phyloP scores from a whole-genome alignment of 2,113 vertebrate species.

The Oncorhynchus kisutch region DNA sequence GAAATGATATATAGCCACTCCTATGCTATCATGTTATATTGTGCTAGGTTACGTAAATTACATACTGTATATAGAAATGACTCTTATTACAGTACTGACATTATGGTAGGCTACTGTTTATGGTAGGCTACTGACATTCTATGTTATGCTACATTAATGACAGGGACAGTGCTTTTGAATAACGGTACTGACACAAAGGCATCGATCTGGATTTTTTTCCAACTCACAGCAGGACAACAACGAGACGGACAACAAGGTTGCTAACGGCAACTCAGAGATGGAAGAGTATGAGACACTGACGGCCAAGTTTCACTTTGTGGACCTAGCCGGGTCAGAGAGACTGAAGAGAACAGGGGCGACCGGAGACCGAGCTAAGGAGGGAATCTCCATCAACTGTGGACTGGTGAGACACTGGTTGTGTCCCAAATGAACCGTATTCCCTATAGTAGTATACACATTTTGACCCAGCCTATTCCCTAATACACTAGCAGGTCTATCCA shows the following conservation, averaged over 20 bases:
- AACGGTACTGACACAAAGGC: no score
- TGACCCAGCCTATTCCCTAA: no score
- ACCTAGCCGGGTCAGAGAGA: constrained; percentile 93
- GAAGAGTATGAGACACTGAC: constrained; percentile 96
- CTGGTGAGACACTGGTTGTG: constrained; percentile 78
- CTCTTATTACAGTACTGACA: no score
- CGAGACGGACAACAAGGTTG: constrained; percentile 84
- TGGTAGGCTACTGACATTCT: neutral
- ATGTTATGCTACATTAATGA: neutral
- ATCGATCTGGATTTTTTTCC: no score
- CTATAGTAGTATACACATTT: neutral
- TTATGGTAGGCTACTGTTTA: no score
- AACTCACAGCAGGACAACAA: constrained; percentile 74
- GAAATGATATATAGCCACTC: no score
- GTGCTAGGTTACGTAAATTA: no score
- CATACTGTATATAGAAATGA: no score
- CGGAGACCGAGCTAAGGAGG: constrained; percentile 93
- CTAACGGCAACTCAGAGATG: constrained; percentile 85
- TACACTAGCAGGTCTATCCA: no score
- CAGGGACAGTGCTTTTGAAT: no score
- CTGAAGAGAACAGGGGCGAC: constrained; percentile 95
- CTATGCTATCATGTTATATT: no score
- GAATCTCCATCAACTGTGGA: constrained; percentile 98
- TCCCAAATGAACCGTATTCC: neutral
- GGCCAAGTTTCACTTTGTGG: constrained; percentile 98